phyloP scores from a whole-genome alignment of 2,888 invertebrate genomes.

The Drosophila mimica region DNA sequence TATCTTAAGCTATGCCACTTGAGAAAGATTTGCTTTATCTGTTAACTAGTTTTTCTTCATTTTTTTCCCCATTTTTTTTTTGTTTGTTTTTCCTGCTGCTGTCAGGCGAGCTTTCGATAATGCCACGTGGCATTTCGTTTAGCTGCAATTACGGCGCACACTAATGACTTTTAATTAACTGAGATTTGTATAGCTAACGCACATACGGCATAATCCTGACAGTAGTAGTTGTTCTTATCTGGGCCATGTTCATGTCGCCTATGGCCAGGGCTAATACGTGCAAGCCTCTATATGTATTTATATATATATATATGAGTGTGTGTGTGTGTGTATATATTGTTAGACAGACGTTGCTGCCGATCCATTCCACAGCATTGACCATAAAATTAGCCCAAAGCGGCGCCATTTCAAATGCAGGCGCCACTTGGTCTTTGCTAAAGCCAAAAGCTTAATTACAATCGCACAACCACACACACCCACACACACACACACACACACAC shows the following conservation, averaged over 20 bases:
- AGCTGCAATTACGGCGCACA: conserved; percentile 64
- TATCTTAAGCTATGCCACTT: not conserved
- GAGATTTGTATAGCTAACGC: conserved; percentile 68
- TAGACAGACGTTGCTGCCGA: conserved; percentile 39
- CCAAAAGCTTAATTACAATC: conserved; percentile 73
- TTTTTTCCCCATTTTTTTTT: not conserved
- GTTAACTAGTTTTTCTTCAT: not conserved
- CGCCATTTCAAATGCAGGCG: conserved; percentile 61
- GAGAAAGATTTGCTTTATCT: not conserved
- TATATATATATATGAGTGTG: conserved; percentile 6
- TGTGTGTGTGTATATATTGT: conserved; percentile 22
- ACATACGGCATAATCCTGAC: conserved; percentile 26
- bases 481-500: conserved; percentile 20
- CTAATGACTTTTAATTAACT: conserved; percentile 80
- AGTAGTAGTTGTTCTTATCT: conserved; percentile 43
- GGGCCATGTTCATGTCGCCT: conserved; percentile 19
- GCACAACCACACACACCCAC: conserved; percentile 9
- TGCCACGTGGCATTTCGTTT: conserved; percentile 43
- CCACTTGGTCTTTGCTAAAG: conserved; percentile 45
- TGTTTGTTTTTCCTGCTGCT: not conserved
- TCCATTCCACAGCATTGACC: conserved; percentile 67
- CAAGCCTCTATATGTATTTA: conserved; percentile 20
- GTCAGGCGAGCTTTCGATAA: conserved; percentile 7
- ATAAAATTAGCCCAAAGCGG: conserved; percentile 71
- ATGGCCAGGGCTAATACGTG: conserved; percentile 28